Base-by-base conservation (phyloP, 2,888 invertebrate genomes). In the Magallana nippona region DNA sequence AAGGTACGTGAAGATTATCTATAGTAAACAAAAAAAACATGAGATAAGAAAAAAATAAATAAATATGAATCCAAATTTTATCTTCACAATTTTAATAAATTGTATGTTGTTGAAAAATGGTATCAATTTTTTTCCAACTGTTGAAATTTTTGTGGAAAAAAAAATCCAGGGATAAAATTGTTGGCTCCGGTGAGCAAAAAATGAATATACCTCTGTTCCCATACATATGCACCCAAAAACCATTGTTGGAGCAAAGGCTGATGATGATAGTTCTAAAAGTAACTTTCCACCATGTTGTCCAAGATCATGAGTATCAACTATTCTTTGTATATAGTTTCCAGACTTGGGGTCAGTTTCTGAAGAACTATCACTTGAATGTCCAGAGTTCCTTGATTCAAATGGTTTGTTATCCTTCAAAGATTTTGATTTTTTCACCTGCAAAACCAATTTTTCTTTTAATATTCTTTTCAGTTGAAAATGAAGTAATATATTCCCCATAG, bases 211-310 rank as follows among this genome's bases (percentile, higher is more conserved):
- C 78, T 78, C 78, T 78, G 78, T 78, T 5, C 55, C 78, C 44
- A 32, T 55, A 78, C 78, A 78, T 13, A 78, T 78, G 55, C 78
- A 78, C 15, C 78, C 78, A 78, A 78, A 8, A 55, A 78, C 78
- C 55, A 78, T 78, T 78, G 55, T 55, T 78, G 78, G 78, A 11
- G 78, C 78, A 78, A 78, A 78, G 5, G n/a, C 78, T 32, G 78
- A 78, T 10, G 78, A 44, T 78, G 44, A n/a, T 19, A 78, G 19
- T 44, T 78, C 78, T 17, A 55, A 78, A 55, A 78, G 78, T 17
- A 78, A 55, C 19, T 78, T n/a, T n/a, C 78, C 78, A 11, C 78
- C 78, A 78, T 78, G 78, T 32, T 55, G 44, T 78, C 78, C 78
- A 1, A 78, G 55, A 10, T 44, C 78, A 78, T 78, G 32, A 15